Conservation (phyloP, 2,797 vertebrate species). For the Tapera naevia region DNA sequence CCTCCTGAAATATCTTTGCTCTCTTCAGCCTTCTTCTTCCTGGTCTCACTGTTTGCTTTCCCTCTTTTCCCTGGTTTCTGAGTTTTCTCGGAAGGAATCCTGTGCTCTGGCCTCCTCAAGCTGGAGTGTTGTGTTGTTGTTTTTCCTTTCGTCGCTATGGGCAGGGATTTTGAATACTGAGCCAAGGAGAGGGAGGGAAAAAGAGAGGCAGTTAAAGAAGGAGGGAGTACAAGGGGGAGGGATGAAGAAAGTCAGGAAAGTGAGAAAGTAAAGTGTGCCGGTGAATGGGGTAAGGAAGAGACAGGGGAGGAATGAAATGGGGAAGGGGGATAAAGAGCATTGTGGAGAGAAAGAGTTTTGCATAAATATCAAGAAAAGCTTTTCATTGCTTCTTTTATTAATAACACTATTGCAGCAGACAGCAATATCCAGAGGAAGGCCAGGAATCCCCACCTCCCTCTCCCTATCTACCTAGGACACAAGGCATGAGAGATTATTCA, state of each 20-base stretch:
- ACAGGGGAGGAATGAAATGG: not conserved
- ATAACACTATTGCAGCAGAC: not conserved
- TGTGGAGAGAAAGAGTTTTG: not conserved
- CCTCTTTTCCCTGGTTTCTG: slow-evolving; percentile 61
- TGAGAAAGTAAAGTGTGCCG: slow-evolving; percentile 4
- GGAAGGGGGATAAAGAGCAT: not conserved
- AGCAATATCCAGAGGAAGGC: not conserved
- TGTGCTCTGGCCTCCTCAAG: slow-evolving; percentile 50
- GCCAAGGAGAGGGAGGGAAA: slow-evolving; percentile 67
- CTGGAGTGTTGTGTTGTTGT: slow-evolving; percentile 76
- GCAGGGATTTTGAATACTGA: slow-evolving; percentile 65
- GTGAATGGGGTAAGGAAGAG: not conserved
- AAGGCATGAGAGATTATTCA: slow-evolving; percentile 1
- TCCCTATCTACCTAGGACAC: not conserved
- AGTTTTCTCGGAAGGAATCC: slow-evolving; percentile 70
- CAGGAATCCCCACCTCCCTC: not conserved
- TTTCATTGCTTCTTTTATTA: slow-evolving; percentile 2
- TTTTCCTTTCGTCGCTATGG: slow-evolving; percentile 75
- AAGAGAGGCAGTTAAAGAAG: slow-evolving; percentile 46
- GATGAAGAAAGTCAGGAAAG: not conserved
- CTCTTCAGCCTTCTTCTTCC: not conserved
- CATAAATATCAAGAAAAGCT: not conserved
- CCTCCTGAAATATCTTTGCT: not conserved
- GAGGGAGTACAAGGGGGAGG: slow-evolving; percentile 10
- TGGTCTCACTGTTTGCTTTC: slow-evolving; percentile 41